Base-by-base conservation (phyloP, 1,140 invertebrate genomes). In the Macrosteles quadrilineatus region DNA sequence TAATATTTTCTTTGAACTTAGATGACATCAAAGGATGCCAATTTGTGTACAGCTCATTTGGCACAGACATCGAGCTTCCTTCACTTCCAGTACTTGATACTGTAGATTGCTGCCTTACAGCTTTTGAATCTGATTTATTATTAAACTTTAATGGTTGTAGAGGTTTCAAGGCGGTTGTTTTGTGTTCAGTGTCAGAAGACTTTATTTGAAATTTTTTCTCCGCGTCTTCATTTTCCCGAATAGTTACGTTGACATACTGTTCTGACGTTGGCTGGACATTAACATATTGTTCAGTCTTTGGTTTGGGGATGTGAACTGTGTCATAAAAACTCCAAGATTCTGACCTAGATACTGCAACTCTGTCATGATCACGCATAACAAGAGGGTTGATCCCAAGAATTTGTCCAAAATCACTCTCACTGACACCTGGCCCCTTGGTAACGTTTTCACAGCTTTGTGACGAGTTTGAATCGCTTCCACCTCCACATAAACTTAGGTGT, bases 261-360 rank as follows among this genome's bases (percentile, higher is more conserved):
- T 82, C 0, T 73, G 66, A 27, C 74, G 73, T 1, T 78, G 78
- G 2, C 73, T 70, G 1, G 12, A 74, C 73, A 72, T 74, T 74
- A 36, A 72, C 73, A 65, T 74, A 74, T 74, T 74, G 45, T 77
- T 82, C 0, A 73, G 66, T 29, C 74, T 73, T 2, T 77, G 79
- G 2, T 73, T 71, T 0, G 76, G 77, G 1, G 72, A 69, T 65
- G 72, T 67, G 43, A 0, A 76, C 79, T 0, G 78, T 53, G 66
- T 86, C 85, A 74, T 86, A 86, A 74, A 84, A 86, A 2, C 79
- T 83, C 84, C 85, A 87, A 0, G 85, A 87, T 45, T 82, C 82
- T 1, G 84, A 86, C 43, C 83, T 75, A 3, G 80, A 81, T 2
- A 84, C 70, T 72, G 75, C 73, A 67, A 57, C 32, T 14, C 55